phyloP scores from a whole-genome alignment of 1,140 invertebrate species.

The Camponotus pennsylvanicus region DNA sequence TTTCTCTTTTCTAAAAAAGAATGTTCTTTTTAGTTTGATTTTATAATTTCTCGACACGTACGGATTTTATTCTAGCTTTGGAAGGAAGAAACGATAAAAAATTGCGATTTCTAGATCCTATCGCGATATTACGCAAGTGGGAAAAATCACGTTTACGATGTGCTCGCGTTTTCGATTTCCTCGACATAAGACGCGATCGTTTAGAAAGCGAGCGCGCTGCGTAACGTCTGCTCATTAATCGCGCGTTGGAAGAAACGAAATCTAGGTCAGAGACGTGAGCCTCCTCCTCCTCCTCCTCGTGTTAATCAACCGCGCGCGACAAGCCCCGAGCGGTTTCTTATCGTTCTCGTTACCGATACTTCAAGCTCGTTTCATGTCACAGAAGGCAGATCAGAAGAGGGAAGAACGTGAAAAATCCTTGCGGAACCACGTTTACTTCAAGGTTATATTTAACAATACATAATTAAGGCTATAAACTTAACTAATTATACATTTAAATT shows the following conservation, averaged over 20 bases:
- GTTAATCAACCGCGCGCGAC: constrained; percentile 55
- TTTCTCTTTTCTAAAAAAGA: not conserved
- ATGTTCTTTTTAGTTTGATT: too few relatives aligned
- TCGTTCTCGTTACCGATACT: constrained; percentile 19
- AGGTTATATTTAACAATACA: not conserved
- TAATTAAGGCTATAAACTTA: not conserved
- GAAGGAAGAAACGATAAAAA: not conserved
- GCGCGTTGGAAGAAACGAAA: constrained; percentile 56
- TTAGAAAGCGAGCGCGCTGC: constrained; percentile 56
- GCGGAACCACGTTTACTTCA: not conserved
- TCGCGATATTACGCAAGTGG: constrained; percentile 40
- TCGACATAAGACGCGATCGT: constrained; percentile 1
- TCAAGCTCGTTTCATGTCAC: not conserved
- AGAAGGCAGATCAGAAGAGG: not conserved
- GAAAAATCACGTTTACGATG: constrained; percentile 37
- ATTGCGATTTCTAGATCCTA: constrained; percentile 45
- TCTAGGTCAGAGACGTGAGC: constrained; percentile 59
- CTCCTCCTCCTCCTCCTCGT: constrained; percentile 8
- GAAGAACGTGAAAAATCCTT: not conserved
- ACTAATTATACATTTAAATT: not conserved
- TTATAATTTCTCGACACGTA: not conserved
- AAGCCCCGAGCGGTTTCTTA: constrained; percentile 44
- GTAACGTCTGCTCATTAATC: constrained; percentile 54
- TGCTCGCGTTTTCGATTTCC: constrained; percentile 46
- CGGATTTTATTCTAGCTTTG: not conserved